Base-by-base conservation (phyloP, 2,113 vertebrate genomes). In the Peromyscus polionotus region DNA sequence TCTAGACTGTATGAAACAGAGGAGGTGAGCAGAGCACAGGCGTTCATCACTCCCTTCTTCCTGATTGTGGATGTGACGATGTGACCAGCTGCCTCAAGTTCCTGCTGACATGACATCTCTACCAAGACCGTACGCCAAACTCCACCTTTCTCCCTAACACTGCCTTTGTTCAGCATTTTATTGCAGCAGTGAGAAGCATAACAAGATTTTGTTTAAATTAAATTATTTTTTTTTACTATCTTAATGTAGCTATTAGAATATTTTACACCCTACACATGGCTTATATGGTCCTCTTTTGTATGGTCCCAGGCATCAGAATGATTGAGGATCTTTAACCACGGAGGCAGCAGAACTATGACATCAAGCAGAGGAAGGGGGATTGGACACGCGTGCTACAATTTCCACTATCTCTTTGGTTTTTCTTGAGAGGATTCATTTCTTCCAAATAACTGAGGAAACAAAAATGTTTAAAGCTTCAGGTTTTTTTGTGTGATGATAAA, bases 401-500 rank as follows among this genome's bases (percentile, higher is more conserved):
- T 63, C 19, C 14, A 4, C 72, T 48, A 48, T n/a, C 63, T 36
- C 61, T 88, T 93, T 51, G 77, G 4, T 42, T 95, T 83, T 79
- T 12, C 28, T 88, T 65, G 68, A 91, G 65, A 54, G 48, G 26
- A 54, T 93, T 94, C 5, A 75, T 89, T 95, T 85, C 67, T 94
- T 93, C 84, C 86, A 90, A 90, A 92, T 73, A 86, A 86, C 57
- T 45, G 13, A 67, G 57, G 24, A 92, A 61, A 88, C 19, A n/a
- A 39, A 90, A 95, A 70, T 91, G 57, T 80, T 93, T 91, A 51
- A 96, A 75, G 61, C 70, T 87, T 88, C 12, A 42, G 28, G 3
- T 42, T 42, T 77, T 81, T 80, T 92, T 72, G 39, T 87, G 73
- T 70, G 79, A 90, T 67, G 76, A 68, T 63, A 91, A 85, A n/a